Evolutionary conservation across 2,113 vertebrate genomes (phyloP), one percentile per base, ranked within the genome.

Genomic region (Periophthalmus modestus): DNA sequence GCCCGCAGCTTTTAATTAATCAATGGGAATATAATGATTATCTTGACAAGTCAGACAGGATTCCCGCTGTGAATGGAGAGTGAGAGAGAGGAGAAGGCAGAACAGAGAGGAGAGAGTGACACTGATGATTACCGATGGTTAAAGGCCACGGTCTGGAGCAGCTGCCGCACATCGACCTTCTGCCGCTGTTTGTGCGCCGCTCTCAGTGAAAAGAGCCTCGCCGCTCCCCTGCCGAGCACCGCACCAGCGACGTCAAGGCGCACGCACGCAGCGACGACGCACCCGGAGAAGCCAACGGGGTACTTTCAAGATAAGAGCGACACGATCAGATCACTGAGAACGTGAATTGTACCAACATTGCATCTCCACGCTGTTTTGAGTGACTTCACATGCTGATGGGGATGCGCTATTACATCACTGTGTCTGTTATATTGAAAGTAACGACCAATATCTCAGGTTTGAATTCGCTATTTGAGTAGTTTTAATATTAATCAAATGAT

Each of bases 201-300:
- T 69, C 78, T 43, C 80, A 85, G 89, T 88, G 88, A 93, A 91
- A 90, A 71, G 85, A 87, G 81, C 70, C 87, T 46, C 81, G 79
- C 85, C 79, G 90, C 92, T 89, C 90, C 90, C 93, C 92, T 78
- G 87, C 87, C 62, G 92, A 84, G 93, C 82, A 43, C 81, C 88
- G 91, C 87, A 75, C 88, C 88, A 85, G 85, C 89, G 66, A 58
- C 89, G 78, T 78, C 82, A 89, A 91, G 90, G 11, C 62, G 63
- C 28, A 14, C 46, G 4, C 21, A 72, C 43, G 21, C 72, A 82
- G 71, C 65, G 2, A 1, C 50, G 33, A 11, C 68, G 7, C 0
- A 19, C 39, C 7, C 36, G 50, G 21, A 71, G 28, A 55, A 5
- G 3, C 7, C 47, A 18, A 2, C 11, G 0, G 3, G 0, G 0